phyloP scores from a whole-genome alignment of 2,113 vertebrate species.

The Paradoxurus hermaphroditus region DNA sequence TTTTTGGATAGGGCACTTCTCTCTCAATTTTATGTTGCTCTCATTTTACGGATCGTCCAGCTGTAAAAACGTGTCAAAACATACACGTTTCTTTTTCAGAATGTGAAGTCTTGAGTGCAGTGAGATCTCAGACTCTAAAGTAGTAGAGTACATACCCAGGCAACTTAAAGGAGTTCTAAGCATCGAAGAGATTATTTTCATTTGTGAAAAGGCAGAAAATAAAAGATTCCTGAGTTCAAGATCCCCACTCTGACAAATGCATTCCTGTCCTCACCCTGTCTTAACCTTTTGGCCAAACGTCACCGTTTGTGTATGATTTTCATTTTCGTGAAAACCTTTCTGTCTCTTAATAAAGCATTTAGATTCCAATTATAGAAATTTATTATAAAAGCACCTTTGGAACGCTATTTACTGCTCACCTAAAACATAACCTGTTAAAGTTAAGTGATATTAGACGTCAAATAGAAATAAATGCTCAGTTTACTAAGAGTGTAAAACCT shows the following conservation, averaged over 20 bases:
- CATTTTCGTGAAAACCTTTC: not conserved
- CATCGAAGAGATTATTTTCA: not conserved
- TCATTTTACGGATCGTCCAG: not conserved
- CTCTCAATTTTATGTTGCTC: not conserved
- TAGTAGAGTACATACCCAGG: not conserved
- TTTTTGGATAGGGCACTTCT: not conserved
- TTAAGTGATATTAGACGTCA: not conserved
- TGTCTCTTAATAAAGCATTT: conserved; percentile 31
- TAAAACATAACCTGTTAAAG: conserved; percentile 27
- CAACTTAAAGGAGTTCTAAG: not conserved
- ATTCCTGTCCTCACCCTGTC: not conserved
- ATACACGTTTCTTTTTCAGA: not conserved
- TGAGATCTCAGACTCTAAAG: not conserved
- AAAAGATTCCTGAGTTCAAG: not conserved
- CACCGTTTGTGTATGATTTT: not conserved
- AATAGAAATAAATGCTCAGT: not conserved
- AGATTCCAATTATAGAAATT: not conserved
- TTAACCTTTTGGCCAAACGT: not conserved
- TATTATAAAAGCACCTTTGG: conserved; percentile 8
- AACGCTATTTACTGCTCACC: not conserved
- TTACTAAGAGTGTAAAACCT: not conserved
- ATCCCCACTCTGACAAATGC: not conserved
- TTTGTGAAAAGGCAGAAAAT: not conserved
- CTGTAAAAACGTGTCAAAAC: not conserved
- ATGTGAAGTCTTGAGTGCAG: not conserved